Evolutionary conservation across 2,797 vertebrate species (phyloP).

Genomic region (Kryptopterus vitreolus): DNA sequence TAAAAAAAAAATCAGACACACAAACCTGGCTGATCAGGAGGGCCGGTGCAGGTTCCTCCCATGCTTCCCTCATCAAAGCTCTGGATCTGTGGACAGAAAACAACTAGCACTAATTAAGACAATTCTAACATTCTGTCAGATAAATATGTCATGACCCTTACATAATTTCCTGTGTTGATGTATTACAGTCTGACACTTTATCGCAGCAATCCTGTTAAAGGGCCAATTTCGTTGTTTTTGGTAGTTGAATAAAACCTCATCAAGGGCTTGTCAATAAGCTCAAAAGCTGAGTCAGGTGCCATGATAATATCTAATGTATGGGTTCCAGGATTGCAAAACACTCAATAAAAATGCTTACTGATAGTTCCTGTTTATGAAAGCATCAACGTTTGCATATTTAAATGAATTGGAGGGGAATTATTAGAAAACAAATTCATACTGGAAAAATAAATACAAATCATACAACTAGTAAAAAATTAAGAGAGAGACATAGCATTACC

Average conservation of each 20-base stretch:
- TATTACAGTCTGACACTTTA: neutral
- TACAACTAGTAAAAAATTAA: neutral
- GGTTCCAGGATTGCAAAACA: neutral
- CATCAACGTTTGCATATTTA: neutral
- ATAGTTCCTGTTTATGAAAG: constrained; percentile 1
- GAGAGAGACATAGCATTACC: constrained; percentile 59
- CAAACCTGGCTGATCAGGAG: constrained; percentile 61
- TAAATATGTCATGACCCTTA: neutral
- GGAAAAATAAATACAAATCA: neutral
- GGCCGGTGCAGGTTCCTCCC: constrained; percentile 49
- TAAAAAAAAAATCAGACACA: neutral
- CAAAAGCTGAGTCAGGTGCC: constrained; percentile 4
- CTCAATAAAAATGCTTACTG: neutral
- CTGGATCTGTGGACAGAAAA: constrained; percentile 72
- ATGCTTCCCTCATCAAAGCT: constrained; percentile 80
- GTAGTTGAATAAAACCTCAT: neutral
- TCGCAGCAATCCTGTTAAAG: neutral
- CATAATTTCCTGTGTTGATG: neutral
- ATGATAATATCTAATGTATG: neutral
- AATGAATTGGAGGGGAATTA: neutral
- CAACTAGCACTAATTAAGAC: neutral
- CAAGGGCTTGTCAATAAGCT: constrained; percentile 1
- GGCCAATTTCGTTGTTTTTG: neutral
- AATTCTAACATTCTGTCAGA: neutral
- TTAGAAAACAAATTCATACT: neutral